These are phyloP conservation scores for Lagocephalus sceleratus DNA, from an alignment of 2,797 vertebrate genomes.

Conservation along the genomic window DNA sequence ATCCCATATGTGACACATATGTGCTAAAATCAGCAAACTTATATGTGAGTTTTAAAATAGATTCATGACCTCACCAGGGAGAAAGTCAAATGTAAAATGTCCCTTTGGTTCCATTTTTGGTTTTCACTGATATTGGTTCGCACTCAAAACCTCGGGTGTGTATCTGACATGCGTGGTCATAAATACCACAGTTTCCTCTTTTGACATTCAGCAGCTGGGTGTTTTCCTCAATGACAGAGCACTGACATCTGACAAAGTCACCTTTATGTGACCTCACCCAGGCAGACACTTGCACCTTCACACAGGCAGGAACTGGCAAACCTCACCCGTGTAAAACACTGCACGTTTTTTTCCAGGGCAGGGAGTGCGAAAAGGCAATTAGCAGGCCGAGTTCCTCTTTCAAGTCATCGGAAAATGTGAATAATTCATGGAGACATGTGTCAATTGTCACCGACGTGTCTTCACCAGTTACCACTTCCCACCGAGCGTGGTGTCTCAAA, in stretches of 20 bases:
- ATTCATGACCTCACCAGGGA: neutral
- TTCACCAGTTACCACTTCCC: slow-evolving; percentile 10
- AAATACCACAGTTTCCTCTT: neutral
- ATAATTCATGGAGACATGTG: neutral
- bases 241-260: slow-evolving; percentile 22
- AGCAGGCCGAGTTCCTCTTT: neutral
- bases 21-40: too few species aligned
- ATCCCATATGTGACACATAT: too few species aligned
- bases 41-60: neutral
- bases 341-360: too few species aligned
- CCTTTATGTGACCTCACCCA: slow-evolving; percentile 27
- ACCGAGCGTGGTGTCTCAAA: neutral
- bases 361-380: neutral
- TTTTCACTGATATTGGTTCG: too few species aligned
- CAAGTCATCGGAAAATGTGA: too few species aligned
- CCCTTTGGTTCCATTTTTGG: too few species aligned
- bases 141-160: too few species aligned
- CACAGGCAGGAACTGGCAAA: slow-evolving; percentile 7
- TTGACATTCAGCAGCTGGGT: slow-evolving; percentile 6
- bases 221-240: slow-evolving; percentile 13
- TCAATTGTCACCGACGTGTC: slow-evolving; percentile 5
- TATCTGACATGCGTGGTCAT: too few species aligned
- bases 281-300: slow-evolving; percentile 10
- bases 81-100: too few species aligned
- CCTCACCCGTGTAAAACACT: neutral